phyloP scores from a whole-genome alignment of 64 coral and sea anemone genomes.

The Trachythela sp. region DNA sequence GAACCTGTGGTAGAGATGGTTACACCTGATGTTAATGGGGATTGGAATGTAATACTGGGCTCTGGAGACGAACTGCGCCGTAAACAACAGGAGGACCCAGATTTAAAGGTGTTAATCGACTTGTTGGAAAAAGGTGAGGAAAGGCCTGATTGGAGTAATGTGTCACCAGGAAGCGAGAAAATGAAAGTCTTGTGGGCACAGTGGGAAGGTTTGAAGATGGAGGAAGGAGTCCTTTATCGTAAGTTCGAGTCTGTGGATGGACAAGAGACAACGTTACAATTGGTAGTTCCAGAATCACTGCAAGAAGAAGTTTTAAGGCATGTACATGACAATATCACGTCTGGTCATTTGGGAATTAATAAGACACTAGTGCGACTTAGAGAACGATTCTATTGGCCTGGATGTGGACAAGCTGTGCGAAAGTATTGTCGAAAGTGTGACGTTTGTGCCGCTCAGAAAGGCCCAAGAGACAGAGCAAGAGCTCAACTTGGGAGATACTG shows the following conservation, averaged over 20 bases:
- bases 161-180: conserved; percentile 2
- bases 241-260: not conserved
- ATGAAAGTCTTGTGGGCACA: conserved; percentile 22
- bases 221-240: conserved; percentile 26
- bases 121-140: not conserved
- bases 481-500: conserved; percentile 12
- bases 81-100: not conserved
- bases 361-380: conserved; percentile 44
- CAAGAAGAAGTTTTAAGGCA: conserved; percentile 3
- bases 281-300: conserved; percentile 17
- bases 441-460: conserved; percentile 52
- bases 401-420: not conserved
- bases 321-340: conserved; percentile 24
- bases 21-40: too few species aligned
- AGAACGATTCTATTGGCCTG: conserved; percentile 37
- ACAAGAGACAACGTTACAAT: not conserved
- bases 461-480: not conserved
- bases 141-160: not conserved
- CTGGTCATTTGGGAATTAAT: conserved; percentile 29
- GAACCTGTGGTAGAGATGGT: too few species aligned
- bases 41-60: too few species aligned
- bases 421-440: conserved; percentile 26
- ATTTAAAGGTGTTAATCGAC: not conserved
- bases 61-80: too few species aligned
- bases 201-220: conserved; percentile 15